Base-by-base conservation (phyloP, 1,140 invertebrate genomes). In the Augochlora pura region DNA sequence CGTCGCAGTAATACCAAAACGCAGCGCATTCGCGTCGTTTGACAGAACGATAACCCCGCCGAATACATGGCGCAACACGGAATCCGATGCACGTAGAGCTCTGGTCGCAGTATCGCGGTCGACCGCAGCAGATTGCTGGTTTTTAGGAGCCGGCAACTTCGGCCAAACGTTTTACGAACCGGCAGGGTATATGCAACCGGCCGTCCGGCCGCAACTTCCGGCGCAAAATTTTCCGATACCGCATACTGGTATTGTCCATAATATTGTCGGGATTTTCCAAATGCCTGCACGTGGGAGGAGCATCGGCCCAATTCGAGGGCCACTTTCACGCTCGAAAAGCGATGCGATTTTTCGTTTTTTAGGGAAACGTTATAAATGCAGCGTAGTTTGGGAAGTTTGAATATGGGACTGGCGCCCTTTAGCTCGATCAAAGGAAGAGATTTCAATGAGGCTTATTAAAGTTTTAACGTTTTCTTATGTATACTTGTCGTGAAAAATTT, bases 1-100 rank as follows among this genome's bases (percentile, higher is more conserved):
- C 42, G 42, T 46, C 10, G 6, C n/a, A 7, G 57, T 27, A 18
- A 27, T 27, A 25, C 21, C 32, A 27, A 64, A 25, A 49, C 16
- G 62, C n/a, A 27, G 27, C 39, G 72, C 46, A 65, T 21, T 52
- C 62, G 46, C 25, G 8, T 74, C 72, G 62, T 39, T 74, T 74
- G 46, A 74, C 72, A 25, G 21, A 66, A 74, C 72, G 65, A 74
- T 74, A 74, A 74, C 32, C 46, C 14, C n/a, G 46, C 27, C 71
- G 60, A 65, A 74, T 74, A 46, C 71, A 25, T 27, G 25, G 21
- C 4, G 42, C 42, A 57, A n/a, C 54, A 8, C 23, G 60, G 25
- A 46, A 74, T 54, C 49, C 27, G 63, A 16, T 59, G 63, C 73
- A 66, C 49, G 23, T 46, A 32, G 16, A 59, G 23, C 71, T 32